phyloP scores from a whole-genome alignment of 2,797 vertebrate species.

The Anisognathus igniventris region DNA sequence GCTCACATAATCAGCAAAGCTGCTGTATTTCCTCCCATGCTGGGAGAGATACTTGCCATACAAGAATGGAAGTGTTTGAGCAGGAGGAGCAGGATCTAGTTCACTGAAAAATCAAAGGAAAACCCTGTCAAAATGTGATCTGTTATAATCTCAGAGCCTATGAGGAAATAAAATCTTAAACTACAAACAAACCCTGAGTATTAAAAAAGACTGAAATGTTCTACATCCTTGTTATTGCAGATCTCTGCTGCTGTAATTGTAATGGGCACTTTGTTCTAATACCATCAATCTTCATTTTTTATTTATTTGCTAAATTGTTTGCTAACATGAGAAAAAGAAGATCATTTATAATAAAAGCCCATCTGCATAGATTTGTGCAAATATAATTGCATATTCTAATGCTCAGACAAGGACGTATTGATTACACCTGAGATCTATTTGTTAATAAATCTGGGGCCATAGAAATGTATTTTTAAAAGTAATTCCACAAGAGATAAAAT shows the following conservation, averaged over 20 bases:
- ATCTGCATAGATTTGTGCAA: not conserved
- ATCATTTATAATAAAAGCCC: not conserved
- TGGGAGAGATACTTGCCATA: not conserved
- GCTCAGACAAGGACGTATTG: not conserved
- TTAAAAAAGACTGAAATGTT: not conserved
- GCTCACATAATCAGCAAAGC: not conserved
- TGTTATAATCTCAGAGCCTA: not conserved
- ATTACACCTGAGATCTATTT: not conserved
- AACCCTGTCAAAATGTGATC: not conserved
- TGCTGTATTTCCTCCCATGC: not conserved
- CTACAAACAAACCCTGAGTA: not conserved
- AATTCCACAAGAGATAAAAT: not conserved
- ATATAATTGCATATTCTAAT: not conserved
- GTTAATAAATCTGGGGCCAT: not conserved
- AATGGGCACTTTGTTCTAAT: not conserved
- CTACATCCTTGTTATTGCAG: not conserved
- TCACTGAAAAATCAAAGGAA: not conserved
- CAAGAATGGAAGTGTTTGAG: not conserved
- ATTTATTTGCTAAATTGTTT: slow-evolving; percentile 42
- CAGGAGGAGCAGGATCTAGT: not conserved
- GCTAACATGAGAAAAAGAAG: not conserved
- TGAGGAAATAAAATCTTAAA: not conserved
- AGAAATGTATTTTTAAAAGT: not conserved
- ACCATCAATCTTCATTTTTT: slow-evolving; percentile 20
- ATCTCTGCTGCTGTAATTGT: not conserved